These are phyloP conservation scores for Channa maculata DNA, from an alignment of 2,113 vertebrate species.

Conservation along the genomic window DNA sequence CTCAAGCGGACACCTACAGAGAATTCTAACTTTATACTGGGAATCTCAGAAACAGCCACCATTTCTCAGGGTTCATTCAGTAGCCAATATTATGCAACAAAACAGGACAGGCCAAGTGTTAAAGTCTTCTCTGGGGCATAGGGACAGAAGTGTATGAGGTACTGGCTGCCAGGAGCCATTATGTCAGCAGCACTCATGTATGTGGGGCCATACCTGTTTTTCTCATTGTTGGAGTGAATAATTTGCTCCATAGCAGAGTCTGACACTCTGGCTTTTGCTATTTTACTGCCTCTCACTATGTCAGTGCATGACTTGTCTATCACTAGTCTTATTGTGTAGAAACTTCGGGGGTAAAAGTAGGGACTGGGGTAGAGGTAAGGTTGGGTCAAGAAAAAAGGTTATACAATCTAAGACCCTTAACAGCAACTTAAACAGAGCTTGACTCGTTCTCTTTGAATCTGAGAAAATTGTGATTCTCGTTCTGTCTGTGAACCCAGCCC, in stretches of 20 bases:
- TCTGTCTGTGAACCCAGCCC: slow-evolving; percentile 46
- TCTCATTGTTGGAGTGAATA: slow-evolving; percentile 64
- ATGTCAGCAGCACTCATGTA: slow-evolving; percentile 59
- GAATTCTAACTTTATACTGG: slow-evolving; percentile 46
- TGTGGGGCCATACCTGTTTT: slow-evolving; percentile 58
- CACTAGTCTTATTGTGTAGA: background rate
- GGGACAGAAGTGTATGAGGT: slow-evolving; percentile 54
- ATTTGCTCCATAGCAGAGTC: slow-evolving; percentile 32
- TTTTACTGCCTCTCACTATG: background rate
- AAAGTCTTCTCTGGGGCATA: slow-evolving; percentile 59
- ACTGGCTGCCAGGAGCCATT: slow-evolving; percentile 62
- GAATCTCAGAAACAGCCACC: slow-evolving; percentile 53
- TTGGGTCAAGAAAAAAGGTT: slow-evolving; percentile 1
- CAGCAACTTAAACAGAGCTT: slow-evolving; percentile 8
- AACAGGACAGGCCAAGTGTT: slow-evolving; percentile 48
- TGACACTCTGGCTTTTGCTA: slow-evolving; percentile 39
- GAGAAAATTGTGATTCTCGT: slow-evolving; percentile 31
- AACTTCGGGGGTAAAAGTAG: slow-evolving; percentile 13
- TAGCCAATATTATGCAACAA: slow-evolving; percentile 61
- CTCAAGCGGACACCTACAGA: slow-evolving; percentile 19
- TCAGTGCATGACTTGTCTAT: slow-evolving; percentile 5
- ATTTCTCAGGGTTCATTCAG: slow-evolving; percentile 71
- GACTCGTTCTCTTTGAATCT: slow-evolving; percentile 29
- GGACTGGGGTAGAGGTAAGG: background rate
- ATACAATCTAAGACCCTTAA: slow-evolving; percentile 1